Percentiles rank a stretch among this genome's conserved stretches.
phyloP scores from a whole-genome alignment of 1,140 invertebrate species.

The Eubasilissa regina region DNA sequence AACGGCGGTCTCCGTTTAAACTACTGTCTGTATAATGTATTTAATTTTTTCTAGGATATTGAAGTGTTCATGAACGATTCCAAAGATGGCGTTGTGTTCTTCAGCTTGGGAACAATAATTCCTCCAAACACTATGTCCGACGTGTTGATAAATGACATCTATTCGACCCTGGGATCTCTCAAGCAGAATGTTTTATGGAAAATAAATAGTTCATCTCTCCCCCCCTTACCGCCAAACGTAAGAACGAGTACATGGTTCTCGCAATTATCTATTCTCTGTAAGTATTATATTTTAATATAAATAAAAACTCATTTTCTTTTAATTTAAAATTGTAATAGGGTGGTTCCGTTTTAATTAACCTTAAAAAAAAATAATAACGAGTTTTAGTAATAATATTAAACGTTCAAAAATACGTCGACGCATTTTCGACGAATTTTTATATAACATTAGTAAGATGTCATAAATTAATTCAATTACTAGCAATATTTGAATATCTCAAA shows the following conservation, averaged over 20 bases:
- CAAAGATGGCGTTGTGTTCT: conserved; percentile 63
- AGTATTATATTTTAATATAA: conserved; percentile 63
- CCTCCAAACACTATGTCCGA: conserved; percentile 60
- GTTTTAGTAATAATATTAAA: too few species aligned
- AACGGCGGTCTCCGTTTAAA: too few species aligned
- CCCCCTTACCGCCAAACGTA: conserved; percentile 73
- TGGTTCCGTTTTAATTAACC: too few species aligned
- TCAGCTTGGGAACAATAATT: conserved; percentile 68
- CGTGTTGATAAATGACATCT: conserved; percentile 64
- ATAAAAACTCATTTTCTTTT: too few species aligned
- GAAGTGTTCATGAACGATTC: conserved; percentile 44
- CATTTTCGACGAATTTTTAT: too few species aligned
- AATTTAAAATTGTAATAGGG: too few species aligned
- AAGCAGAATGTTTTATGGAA: conserved; percentile 79
- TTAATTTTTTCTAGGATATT: conserved; percentile 49
- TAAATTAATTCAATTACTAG: too few species aligned
- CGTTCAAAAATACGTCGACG: too few species aligned
- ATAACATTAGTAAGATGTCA: too few species aligned
- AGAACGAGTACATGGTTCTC: conserved; percentile 79
- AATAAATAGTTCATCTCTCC: conserved; percentile 69
- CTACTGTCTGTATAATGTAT: too few species aligned
- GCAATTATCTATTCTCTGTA: conserved; percentile 72
- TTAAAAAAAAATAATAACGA: too few species aligned
- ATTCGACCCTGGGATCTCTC: conserved; percentile 73
- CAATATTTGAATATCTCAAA: too few species aligned